These are phyloP conservation scores for Actinernus sp. DNA, from an alignment of 92 coral and sea anemone genomes.

Conservation along the genomic window DNA sequence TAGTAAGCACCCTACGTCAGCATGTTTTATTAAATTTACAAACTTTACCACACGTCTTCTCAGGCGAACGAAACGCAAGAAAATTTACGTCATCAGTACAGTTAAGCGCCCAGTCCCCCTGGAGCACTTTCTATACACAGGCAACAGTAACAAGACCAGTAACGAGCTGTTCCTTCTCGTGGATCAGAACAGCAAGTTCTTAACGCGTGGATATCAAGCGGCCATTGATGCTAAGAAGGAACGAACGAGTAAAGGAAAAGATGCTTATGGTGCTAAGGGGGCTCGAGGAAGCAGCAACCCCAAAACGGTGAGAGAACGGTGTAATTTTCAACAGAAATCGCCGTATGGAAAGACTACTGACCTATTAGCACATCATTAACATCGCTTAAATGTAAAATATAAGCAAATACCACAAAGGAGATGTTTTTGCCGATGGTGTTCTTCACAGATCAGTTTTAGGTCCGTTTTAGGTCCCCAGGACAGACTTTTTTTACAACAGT, in stretches of 20 bases:
- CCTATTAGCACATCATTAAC: too few relatives aligned
- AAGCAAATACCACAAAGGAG: too few relatives aligned
- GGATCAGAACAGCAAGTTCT: slow-evolving; percentile 74
- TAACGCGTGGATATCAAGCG: slow-evolving; percentile 87
- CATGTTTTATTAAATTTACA: too few relatives aligned
- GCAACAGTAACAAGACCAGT: slow-evolving; percentile 94
- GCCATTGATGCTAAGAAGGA: slow-evolving; percentile 92
- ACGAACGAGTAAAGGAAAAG: slow-evolving; percentile 83
- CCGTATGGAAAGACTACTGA: too few relatives aligned
- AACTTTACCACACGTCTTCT: background rate
- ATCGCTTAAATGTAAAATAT: too few relatives aligned
- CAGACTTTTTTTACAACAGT: too few relatives aligned
- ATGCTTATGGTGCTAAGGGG: slow-evolving; percentile 86
- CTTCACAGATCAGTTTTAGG: too few relatives aligned
- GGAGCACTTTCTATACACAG: slow-evolving; percentile 94
- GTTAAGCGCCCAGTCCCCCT: slow-evolving; percentile 97
- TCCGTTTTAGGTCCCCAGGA: too few relatives aligned
- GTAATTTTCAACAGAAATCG: too few relatives aligned
- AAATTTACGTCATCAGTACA: slow-evolving; percentile 95
- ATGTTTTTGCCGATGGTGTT: too few relatives aligned
- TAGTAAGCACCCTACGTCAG: too few relatives aligned
- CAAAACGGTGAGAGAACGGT: slow-evolving; percentile 83
- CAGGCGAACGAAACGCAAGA: slow-evolving; percentile 91
- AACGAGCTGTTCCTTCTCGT: slow-evolving; percentile 89
- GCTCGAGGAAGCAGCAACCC: slow-evolving; percentile 50